These are phyloP conservation scores for Glaucidium brasilianum DNA, from an alignment of 2,113 vertebrate species.

Conservation along the genomic window DNA sequence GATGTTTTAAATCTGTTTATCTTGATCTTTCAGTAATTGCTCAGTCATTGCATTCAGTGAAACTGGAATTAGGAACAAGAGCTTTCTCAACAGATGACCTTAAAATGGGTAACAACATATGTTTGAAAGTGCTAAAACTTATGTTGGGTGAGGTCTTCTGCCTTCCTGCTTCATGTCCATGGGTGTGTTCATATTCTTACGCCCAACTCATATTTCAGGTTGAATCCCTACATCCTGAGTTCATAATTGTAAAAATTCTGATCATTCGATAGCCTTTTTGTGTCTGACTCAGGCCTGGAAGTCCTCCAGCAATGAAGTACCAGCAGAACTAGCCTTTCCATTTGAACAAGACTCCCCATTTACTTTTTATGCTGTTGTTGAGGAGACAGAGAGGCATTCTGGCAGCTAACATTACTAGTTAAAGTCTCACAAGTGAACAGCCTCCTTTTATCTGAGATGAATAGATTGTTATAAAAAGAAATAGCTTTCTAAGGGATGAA, in stretches of 20 bases:
- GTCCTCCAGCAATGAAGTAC: neutral
- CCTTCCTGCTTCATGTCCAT: neutral
- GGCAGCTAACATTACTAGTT: neutral
- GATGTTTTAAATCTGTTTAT: neutral
- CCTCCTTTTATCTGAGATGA: neutral
- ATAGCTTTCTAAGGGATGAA: neutral
- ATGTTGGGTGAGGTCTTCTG: neutral
- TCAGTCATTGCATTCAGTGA: neutral
- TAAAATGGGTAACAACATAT: neutral
- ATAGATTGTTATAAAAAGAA: neutral
- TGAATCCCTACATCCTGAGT: neutral
- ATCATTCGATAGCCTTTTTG: neutral
- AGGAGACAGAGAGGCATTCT: neutral
- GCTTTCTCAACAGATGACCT: neutral
- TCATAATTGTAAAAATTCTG: neutral
- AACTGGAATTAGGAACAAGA: neutral
- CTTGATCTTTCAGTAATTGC: neutral
- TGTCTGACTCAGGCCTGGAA: neutral
- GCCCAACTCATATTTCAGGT: neutral
- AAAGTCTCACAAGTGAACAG: neutral
- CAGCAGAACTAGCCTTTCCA: neutral
- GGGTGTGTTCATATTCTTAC: neutral
- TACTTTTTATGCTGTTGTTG: neutral
- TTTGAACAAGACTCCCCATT: accelerated
- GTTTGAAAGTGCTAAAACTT: neutral